Conservation (phyloP, 2,888 invertebrate species). For the Gastracanthus pulcherrimus region DNA sequence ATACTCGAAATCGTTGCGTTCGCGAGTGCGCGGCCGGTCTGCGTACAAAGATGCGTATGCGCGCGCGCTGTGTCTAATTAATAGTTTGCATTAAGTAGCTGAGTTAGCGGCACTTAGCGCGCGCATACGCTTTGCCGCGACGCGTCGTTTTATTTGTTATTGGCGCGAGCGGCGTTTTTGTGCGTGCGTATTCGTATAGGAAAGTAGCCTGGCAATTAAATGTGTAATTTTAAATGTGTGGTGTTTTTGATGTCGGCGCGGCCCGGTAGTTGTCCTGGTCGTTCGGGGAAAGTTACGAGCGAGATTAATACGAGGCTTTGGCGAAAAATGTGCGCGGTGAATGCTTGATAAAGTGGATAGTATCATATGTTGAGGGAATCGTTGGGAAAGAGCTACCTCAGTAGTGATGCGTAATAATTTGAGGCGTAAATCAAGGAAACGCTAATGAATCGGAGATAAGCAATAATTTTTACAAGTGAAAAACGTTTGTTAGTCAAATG, state of each 20-base stretch:
- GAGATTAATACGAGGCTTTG: slow-evolving; percentile 9
- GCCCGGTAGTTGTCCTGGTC: slow-evolving; percentile 26
- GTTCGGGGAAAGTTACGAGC: slow-evolving; percentile 2
- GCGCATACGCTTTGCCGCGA: not conserved
- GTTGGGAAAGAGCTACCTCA: slow-evolving; percentile 46
- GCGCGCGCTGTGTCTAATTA: slow-evolving; percentile 44
- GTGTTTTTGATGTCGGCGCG: not conserved
- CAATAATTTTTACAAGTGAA: not conserved
- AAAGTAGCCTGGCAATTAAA: slow-evolving; percentile 40
- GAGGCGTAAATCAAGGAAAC: slow-evolving; percentile 17
- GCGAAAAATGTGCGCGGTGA: not conserved
- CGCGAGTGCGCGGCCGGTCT: not conserved
- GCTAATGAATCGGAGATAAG: slow-evolving; percentile 3
- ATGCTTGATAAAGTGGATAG: not conserved
- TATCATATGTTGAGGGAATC: slow-evolving; percentile 1
- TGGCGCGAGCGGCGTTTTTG: not conserved
- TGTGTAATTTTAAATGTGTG: slow-evolving; percentile 23
- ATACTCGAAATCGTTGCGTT: slow-evolving; percentile 33
- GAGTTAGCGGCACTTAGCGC: slow-evolving; percentile 55
- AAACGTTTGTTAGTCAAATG: not conserved
- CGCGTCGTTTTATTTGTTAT: slow-evolving; percentile 16
- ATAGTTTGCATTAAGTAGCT: slow-evolving; percentile 56
- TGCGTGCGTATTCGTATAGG: too few species aligned
- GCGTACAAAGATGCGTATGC: not conserved
- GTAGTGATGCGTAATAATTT: slow-evolving; percentile 32